These are phyloP conservation scores for Callipepla californica DNA, from an alignment of 2,113 vertebrate species.

Conservation along the genomic window DNA sequence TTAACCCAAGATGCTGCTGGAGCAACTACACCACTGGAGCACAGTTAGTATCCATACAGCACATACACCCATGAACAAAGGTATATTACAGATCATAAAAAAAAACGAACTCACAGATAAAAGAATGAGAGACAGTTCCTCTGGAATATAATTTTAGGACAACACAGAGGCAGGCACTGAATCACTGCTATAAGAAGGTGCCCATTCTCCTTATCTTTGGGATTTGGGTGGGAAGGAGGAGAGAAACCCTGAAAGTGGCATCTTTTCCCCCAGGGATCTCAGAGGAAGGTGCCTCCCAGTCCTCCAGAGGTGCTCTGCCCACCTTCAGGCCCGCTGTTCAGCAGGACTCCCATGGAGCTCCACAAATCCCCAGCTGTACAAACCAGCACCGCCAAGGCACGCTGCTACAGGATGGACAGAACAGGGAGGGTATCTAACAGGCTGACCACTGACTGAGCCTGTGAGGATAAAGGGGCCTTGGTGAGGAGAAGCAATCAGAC, in stretches of 20 bases:
- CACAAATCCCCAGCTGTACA: slow-evolving; percentile 89
- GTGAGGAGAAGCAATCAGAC: slow-evolving; percentile 87
- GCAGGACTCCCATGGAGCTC: slow-evolving; percentile 31
- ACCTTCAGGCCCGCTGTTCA: slow-evolving; percentile 42
- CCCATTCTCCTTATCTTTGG: not conserved
- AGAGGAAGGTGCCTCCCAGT: not conserved
- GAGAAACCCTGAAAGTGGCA: not conserved
- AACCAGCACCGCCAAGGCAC: slow-evolving; percentile 82
- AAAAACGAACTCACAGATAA: not conserved
- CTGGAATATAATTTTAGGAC: not conserved
- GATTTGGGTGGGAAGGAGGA: not conserved
- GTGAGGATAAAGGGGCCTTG: slow-evolving; percentile 80
- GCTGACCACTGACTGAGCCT: slow-evolving; percentile 76
- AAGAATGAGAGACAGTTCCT: not conserved
- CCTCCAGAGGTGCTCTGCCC: slow-evolving; percentile 31
- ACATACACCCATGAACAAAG: accelerated
- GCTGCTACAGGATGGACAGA: slow-evolving; percentile 61
- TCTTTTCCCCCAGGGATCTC: not conserved
- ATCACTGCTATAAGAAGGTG: not conserved
- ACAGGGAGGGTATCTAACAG: slow-evolving; percentile 75
- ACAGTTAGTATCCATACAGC: not conserved
- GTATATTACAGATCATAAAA: accelerated
- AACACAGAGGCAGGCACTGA: not conserved
- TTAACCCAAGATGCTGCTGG: not conserved
- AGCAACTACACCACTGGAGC: not conserved